Evolutionary conservation across 1,140 invertebrate species (phyloP).

Genomic region (Pogonomyrmex barbatus): DNA sequence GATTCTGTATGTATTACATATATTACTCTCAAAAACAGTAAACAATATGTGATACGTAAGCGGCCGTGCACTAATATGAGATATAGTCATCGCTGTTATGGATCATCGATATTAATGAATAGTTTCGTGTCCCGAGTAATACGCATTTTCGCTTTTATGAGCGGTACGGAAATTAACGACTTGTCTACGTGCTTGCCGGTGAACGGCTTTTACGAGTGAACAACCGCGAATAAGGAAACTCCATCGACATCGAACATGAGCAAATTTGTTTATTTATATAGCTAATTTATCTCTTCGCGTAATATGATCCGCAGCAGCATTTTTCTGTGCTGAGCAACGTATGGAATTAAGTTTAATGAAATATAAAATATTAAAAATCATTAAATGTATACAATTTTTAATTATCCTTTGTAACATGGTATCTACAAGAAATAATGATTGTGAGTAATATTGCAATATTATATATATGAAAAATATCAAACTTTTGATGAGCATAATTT

Average conservation of each 20-base stretch:
- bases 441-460: not conserved
- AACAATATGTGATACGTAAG: constrained; percentile 24
- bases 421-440: constrained; percentile 13
- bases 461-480: not conserved
- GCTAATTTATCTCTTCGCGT: not conserved
- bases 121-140: constrained; percentile 41
- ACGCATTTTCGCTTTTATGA: constrained; percentile 49
- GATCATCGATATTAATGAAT: constrained; percentile 46
- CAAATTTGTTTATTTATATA: constrained; percentile 55
- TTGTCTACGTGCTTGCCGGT: constrained; percentile 43
- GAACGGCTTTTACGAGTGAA: constrained; percentile 55
- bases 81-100: not conserved
- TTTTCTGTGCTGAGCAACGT: not conserved
- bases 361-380: not conserved
- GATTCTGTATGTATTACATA: not conserved
- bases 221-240: constrained; percentile 50
- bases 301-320: not conserved
- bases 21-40: not conserved
- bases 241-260: constrained; percentile 48
- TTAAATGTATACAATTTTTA: not conserved
- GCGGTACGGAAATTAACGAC: constrained; percentile 53
- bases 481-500: not conserved
- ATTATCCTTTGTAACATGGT: not conserved
- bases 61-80: not conserved
- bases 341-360: constrained; percentile 19